Conservation (phyloP, 1,140 invertebrate species). For the Apis dorsata region DNA sequence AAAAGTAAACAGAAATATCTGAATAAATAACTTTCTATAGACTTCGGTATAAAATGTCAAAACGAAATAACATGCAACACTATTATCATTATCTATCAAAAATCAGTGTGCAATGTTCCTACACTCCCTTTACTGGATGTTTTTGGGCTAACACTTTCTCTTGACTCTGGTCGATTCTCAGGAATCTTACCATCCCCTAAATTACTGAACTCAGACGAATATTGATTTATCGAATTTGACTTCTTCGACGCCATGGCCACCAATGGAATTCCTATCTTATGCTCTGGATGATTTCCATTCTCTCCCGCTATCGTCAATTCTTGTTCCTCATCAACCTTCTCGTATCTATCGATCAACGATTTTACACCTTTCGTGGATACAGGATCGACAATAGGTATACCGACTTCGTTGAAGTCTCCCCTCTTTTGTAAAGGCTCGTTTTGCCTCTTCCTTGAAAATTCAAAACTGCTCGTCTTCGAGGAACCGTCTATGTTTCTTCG, state of each 20-base stretch:
- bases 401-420: constrained; percentile 78
- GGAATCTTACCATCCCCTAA: constrained; percentile 64
- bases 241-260: constrained; percentile 54
- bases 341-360: constrained; percentile 57
- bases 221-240: constrained; percentile 67
- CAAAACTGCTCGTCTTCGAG: constrained; percentile 60
- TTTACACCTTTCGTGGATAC: constrained; percentile 44
- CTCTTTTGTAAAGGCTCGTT: constrained; percentile 1
- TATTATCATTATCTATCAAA: constrained; percentile 48
- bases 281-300: constrained; percentile 34
- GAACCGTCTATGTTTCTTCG: constrained; percentile 46
- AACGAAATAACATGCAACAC: background rate
- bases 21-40: constrained; percentile 24
- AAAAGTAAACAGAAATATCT: background rate
- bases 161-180: constrained; percentile 27
- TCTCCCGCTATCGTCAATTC: constrained; percentile 47
- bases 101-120: constrained; percentile 61
- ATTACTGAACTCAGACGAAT: constrained; percentile 74
- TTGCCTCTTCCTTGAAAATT: constrained; percentile 51
- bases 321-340: constrained; percentile 34
- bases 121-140: constrained; percentile 44
- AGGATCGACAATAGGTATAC: constrained; percentile 71
- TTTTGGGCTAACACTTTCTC: constrained; percentile 62
- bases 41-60: background rate
- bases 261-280: constrained; percentile 45